These are phyloP conservation scores for Heterochromis multidens DNA, from an alignment of 2,113 vertebrate species.

Conservation along the genomic window DNA sequence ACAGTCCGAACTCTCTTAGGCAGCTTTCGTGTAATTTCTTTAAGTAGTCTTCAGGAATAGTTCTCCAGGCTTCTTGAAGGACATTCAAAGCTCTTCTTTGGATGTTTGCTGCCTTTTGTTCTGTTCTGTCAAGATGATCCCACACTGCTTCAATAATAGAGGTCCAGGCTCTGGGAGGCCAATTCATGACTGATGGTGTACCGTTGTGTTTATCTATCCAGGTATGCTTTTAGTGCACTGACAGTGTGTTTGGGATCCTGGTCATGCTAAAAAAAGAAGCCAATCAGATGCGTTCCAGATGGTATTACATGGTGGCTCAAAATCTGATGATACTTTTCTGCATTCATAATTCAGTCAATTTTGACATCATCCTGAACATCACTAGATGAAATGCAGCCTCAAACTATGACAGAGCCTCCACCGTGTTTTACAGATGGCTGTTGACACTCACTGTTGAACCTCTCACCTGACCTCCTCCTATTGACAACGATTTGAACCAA, in stretches of 20 bases:
- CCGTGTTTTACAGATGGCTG: background rate
- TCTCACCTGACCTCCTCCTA: rapidly evolving
- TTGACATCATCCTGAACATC: background rate
- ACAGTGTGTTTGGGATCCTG: background rate
- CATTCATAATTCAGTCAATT: background rate
- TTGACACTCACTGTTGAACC: background rate
- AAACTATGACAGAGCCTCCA: rapidly evolving
- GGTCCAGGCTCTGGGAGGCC: background rate
- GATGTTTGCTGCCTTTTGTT: background rate
- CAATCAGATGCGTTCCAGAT: background rate
- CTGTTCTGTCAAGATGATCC: background rate
- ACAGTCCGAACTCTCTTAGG: background rate
- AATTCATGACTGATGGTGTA: background rate
- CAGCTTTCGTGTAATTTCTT: background rate
- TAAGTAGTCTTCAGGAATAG: background rate
- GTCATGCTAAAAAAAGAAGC: background rate
- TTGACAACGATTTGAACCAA: background rate
- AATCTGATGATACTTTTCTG: background rate
- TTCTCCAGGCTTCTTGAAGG: background rate
- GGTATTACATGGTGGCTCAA: background rate
- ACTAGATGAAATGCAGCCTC: background rate
- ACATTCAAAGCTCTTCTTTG: background rate
- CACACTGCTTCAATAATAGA: background rate
- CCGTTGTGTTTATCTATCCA: background rate
- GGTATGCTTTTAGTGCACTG: rapidly evolving